Evolutionary conservation across 2,888 invertebrate species (phyloP), one percentile per base, ranked within the genome.

Genomic region (Amorpha juglandis): DNA sequence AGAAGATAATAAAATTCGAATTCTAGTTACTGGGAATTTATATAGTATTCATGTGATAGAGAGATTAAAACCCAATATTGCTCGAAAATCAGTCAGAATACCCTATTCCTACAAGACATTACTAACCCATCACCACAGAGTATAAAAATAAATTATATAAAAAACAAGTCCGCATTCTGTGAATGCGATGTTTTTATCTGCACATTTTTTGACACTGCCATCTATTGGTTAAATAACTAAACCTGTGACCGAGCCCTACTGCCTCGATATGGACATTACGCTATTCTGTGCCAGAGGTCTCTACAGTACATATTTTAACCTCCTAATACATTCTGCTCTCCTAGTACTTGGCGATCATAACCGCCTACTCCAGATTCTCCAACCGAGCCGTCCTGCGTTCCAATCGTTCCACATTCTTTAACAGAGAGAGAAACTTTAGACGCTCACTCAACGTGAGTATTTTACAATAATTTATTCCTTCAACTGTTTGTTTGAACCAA

Each of bases 341-440:
- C 89, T 91, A 81, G 89, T 93, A 91, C 87, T 84, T 87, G 88
- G 92, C 92, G 91, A 92, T 91, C 91, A 89, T 87, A 89, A 89
- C 89, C 84, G 89, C 90, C 92, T 91, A 92, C 92, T 93, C 93
- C 92, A 93, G 93, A 92, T 93, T 92, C 92, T 92, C 92, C 90
- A 89, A 7, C 84, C 76, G 45, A 80, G 77, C 84, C 80, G 80
- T 82, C 85, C 83, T 79, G 87, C 92, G 92, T 92, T 91, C 92
- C 92, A 80, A 89, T 78, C 92, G 88, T 92, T 82, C 92, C 89
- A 88, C 35, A 38, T 38, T 38, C 38, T 38, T 38, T n/a, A n/a
- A n/a, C n/a, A n/a, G 35, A 35, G 35, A 8, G 7, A 42, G 42
- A 9, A n/a, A n/a, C 65, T 52, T 45, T 16, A n/a, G 38, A 14